phyloP scores from a whole-genome alignment of 2,797 vertebrate species.

The Takifugu ocellatus region DNA sequence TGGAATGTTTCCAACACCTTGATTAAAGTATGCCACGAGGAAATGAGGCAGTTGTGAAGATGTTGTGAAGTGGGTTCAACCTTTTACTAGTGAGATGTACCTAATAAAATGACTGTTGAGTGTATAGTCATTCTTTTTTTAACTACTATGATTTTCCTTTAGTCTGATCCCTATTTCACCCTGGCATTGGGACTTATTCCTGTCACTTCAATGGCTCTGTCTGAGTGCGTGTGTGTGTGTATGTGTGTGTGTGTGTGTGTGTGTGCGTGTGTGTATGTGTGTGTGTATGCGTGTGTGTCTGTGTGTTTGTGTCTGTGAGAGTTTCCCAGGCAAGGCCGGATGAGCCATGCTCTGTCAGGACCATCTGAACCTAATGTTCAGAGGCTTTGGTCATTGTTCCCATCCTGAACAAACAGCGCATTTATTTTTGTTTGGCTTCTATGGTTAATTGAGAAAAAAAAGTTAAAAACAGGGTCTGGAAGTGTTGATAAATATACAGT shows the following conservation, averaged over 20 bases:
- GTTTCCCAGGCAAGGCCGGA: conserved; percentile 71
- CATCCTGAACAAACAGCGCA: conserved; percentile 72
- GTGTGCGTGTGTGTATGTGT: conserved; percentile 26
- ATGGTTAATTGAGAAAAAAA: conserved; percentile 52
- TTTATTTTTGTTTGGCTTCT: conserved; percentile 69
- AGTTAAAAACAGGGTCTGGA: conserved; percentile 40
- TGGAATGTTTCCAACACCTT: no score
- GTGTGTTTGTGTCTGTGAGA: conserved; percentile 23
- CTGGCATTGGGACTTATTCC: conserved; percentile 53
- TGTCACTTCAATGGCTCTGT: conserved; percentile 41
- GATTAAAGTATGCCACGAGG: no score
- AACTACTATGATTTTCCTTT: conserved; percentile 26
- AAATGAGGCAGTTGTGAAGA: no score
- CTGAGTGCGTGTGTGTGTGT: conserved; percentile 6
- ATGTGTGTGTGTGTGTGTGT: conserved; percentile 11
- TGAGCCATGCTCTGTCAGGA: conserved; percentile 57
- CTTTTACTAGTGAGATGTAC: no score
- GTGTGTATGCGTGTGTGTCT: conserved; percentile 6
- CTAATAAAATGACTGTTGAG: no score
- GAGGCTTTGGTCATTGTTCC: conserved; percentile 76
- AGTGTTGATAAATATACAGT: conserved; percentile 59
- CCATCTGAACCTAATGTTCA: conserved; percentile 68
- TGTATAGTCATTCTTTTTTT: conserved; percentile 7
- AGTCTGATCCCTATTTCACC: conserved; percentile 55
- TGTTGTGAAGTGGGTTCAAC: no score